Evolutionary conservation across 2,888 invertebrate species (phyloP), one percentile per base, ranked within the genome.

Genomic region (Trissolcus brochymenae): DNA sequence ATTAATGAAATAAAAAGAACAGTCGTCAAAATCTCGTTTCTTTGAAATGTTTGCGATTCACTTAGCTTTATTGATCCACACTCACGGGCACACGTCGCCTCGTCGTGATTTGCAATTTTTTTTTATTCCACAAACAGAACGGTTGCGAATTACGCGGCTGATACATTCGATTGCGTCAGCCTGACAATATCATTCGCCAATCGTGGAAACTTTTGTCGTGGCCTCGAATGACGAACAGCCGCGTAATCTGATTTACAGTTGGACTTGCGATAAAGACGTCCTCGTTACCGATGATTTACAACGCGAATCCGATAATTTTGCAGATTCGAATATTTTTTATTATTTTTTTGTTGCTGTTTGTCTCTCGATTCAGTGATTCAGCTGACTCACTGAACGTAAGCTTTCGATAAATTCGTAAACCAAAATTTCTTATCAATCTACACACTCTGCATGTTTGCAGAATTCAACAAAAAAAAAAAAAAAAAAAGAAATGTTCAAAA

Each of bases 291-390:
- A 76, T 72, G 71, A 67, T 76, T 76, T 72, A 76, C 67, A 43
- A 25, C 46, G 46, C 57, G 72, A 51, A 66, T 67, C 57, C 67
- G 76, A 65, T 71, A 72, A 61, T 21, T 68, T 70, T 60, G 54
- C 66, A 59, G 72, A 66, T 68, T 72, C 76, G 64, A 75, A 68
- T 65, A 79, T 76, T 72, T 71, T n/a, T 72, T 35, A 35, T 43
- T 66, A 54, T 72, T 71, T 72, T 43, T 65, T 57, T 65, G 67
- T 72, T 49, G 51, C 11, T 51, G 16, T 51, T 62, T 82, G 82
- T 79, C 80, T 81, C 81, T 75, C 79, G 76, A 83, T 83, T 85
- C 83, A 84, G 82, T 85, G 85, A 86, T 82, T 85, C 84, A 84
- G 82, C 82, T 80, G 61, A 70, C 46, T 16, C 16, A 46, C 14